Percentiles rank a stretch among this genome's conserved stretches.
Conservation (phyloP, 2,113 vertebrate genomes). For the Eolophus roseicapilla region DNA sequence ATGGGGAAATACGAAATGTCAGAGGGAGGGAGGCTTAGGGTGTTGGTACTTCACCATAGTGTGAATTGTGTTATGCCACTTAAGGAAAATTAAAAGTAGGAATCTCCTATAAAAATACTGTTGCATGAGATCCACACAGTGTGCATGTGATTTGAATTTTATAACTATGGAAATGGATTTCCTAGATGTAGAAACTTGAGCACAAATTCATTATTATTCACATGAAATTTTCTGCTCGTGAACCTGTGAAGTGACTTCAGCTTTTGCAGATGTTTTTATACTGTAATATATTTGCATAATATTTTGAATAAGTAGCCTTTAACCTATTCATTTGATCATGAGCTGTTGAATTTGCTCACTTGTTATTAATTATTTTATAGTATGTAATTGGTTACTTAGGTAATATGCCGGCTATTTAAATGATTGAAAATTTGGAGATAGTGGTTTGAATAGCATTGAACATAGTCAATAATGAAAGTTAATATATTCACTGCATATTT, state of each 20-base stretch:
- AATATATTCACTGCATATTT: background rate
- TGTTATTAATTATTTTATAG: background rate
- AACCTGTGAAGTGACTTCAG: background rate
- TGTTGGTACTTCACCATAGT: background rate
- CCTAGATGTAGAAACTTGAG: background rate
- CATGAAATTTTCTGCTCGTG: background rate
- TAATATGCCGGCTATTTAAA: background rate
- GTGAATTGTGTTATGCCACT: background rate
- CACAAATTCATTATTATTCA: background rate
- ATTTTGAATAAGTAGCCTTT: constrained; percentile 1
- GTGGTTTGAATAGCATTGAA: background rate
- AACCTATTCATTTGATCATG: background rate
- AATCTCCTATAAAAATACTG: background rate
- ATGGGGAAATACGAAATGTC: background rate
- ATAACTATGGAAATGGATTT: background rate
- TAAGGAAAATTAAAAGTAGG: background rate
- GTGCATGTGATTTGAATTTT: background rate
- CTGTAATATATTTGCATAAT: background rate
- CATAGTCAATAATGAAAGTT: background rate
- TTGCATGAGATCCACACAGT: background rate
- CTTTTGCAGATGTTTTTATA: background rate
- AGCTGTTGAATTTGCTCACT: background rate
- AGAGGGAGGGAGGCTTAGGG: background rate
- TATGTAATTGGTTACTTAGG: background rate
- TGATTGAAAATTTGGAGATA: background rate